phyloP scores from a whole-genome alignment of 1,140 invertebrate genomes.

The Micrasema minimum region DNA sequence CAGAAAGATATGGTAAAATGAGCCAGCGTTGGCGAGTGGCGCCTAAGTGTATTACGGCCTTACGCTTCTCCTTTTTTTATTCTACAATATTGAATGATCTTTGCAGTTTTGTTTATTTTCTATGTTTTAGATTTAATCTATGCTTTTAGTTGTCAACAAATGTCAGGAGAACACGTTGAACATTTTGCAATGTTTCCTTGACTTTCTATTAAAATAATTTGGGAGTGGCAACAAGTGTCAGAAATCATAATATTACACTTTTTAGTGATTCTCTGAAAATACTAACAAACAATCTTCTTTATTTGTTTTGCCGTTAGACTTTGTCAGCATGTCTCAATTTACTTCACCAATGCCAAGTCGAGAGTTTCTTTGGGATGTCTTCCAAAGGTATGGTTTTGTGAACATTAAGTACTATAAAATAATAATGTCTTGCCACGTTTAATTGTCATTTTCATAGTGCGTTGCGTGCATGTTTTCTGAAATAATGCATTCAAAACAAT shows the following conservation, averaged over 20 bases:
- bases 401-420: too few species aligned
- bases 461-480: too few species aligned
- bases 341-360: constrained; percentile 76
- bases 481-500: too few species aligned
- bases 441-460: too few species aligned
- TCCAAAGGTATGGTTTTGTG: constrained; percentile 73
- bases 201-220: constrained; percentile 9
- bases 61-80: too few species aligned
- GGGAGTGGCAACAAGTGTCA: constrained; percentile 26
- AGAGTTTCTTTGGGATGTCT: constrained; percentile 84
- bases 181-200: neutral
- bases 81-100: too few species aligned
- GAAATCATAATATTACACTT: neutral
- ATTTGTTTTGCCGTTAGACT: neutral
- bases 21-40: too few species aligned
- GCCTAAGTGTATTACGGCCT: too few species aligned
- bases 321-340: constrained; percentile 57
- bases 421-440: too few species aligned
- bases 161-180: constrained; percentile 13
- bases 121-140: too few species aligned
- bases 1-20: too few species aligned
- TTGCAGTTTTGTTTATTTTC: too few species aligned
- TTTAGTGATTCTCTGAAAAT: neutral
- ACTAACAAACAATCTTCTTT: neutral
- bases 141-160: constrained; percentile 17